phyloP scores from a whole-genome alignment of 1,140 invertebrate species.

The Heliconius nattereri region DNA sequence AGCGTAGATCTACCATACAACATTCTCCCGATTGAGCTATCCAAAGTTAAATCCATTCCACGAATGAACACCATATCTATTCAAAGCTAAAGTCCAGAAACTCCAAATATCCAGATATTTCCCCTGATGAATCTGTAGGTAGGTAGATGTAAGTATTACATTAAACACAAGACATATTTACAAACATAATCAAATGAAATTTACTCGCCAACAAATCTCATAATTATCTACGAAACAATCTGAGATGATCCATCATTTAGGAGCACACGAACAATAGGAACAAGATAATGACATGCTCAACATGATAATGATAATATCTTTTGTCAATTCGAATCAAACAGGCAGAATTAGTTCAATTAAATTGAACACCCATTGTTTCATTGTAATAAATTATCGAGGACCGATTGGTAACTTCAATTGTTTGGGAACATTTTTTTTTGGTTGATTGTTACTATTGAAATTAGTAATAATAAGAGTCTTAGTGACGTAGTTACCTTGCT shows the following conservation, averaged over 20 bases:
- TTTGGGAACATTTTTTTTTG: not conserved
- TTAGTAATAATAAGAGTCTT: not conserved
- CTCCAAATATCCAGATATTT: too few relatives aligned
- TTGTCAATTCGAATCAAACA: conserved; percentile 16
- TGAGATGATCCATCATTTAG: conserved; percentile 13
- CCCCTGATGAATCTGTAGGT: too few relatives aligned
- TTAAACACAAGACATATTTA: not conserved
- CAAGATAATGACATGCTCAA: conserved; percentile 12
- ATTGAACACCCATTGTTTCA: conserved; percentile 8
- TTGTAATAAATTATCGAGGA: conserved; percentile 11
- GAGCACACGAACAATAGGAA: conserved; percentile 13
- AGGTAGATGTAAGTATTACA: not conserved
- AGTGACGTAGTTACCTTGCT: too few relatives aligned
- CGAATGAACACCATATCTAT: too few relatives aligned
- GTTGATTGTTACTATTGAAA: not conserved
- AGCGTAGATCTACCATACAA: not conserved
- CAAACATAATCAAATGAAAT: not conserved
- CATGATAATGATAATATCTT: conserved; percentile 22
- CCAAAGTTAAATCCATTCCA: not conserved
- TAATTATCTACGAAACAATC: conserved; percentile 10
- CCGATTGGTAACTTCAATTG: not conserved
- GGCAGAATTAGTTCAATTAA: conserved; percentile 20
- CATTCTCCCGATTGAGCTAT: not conserved
- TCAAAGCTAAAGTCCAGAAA: too few relatives aligned
- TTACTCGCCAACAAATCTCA: conserved; percentile 16